phyloP scores from a whole-genome alignment of 2,113 vertebrate genomes.

The Paedocypris sp. region DNA sequence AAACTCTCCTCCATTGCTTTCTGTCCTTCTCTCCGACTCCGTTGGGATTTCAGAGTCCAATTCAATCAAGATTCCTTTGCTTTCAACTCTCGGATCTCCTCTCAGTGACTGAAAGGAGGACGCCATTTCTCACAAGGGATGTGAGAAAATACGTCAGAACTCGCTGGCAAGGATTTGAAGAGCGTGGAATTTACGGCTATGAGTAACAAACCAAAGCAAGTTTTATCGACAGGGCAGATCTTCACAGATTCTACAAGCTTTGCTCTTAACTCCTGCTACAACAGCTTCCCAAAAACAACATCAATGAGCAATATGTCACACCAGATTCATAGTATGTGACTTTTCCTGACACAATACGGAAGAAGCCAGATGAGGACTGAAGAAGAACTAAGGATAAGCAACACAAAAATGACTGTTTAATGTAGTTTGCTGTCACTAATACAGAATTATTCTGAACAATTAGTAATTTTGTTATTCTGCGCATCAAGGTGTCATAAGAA shows the following conservation, averaged over 20 bases:
- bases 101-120: not conserved
- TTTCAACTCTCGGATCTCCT: slow-evolving; percentile 11
- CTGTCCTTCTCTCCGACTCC: not conserved
- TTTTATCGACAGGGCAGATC: slow-evolving; percentile 8
- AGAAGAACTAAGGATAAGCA: too few relatives aligned
- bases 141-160: slow-evolving; percentile 15
- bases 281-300: not conserved
- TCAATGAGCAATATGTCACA: not conserved
- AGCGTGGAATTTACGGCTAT: not conserved
- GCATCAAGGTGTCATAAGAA: too few relatives aligned
- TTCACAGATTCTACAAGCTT: slow-evolving; percentile 8
- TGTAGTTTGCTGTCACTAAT: too few relatives aligned
- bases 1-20: slow-evolving; percentile 4
- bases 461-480: too few relatives aligned
- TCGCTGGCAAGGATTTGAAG: slow-evolving; percentile 12
- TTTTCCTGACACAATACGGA: not conserved
- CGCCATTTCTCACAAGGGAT: slow-evolving; percentile 9
- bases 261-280: slow-evolving; percentile 7
- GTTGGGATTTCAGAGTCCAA: slow-evolving; percentile 11
- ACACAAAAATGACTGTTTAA: too few relatives aligned
- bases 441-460: too few relatives aligned
- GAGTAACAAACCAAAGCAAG: slow-evolving; percentile 12
- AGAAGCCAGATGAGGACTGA: too few relatives aligned
- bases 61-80: slow-evolving; percentile 16
- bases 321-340: not conserved